Conservation (phyloP, 2,888 invertebrate genomes). For the Drosophila seclusa region DNA sequence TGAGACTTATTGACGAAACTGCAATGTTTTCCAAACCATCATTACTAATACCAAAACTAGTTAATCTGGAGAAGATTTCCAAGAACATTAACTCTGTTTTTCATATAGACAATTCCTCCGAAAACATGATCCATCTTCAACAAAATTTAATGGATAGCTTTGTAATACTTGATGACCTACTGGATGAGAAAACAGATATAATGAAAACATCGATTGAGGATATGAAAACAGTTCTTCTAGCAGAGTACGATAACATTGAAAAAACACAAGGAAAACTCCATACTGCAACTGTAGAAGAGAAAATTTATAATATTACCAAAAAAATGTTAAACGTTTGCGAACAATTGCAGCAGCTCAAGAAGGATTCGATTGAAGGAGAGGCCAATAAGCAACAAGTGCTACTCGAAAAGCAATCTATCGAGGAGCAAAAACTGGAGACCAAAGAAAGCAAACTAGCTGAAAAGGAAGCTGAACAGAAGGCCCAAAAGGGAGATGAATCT, state of each 20-base stretch:
- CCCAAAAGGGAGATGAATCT: conserved; percentile 9
- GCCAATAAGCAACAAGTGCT: conserved; percentile 21
- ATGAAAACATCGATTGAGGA: conserved; percentile 48
- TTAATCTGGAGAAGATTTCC: conserved; percentile 44
- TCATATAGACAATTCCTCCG: conserved; percentile 65
- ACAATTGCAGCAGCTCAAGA: conserved; percentile 31
- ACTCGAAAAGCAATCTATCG: conserved; percentile 1
- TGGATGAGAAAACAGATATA: conserved; percentile 39
- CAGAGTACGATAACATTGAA: conserved; percentile 63
- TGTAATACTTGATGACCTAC: conserved; percentile 71
- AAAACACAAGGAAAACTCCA: conserved; percentile 35
- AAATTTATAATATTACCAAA: conserved; percentile 43
- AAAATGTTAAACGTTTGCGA: conserved; percentile 44
- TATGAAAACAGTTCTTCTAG: conserved; percentile 43
- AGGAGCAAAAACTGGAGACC: conserved; percentile 5
- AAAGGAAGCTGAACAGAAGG: conserved; percentile 13
- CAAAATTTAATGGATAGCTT: conserved; percentile 79
- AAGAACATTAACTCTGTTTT: conserved; percentile 33
- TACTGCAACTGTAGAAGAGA: conserved; percentile 31
- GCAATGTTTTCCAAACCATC: conserved; percentile 43
- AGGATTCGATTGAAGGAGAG: conserved; percentile 11
- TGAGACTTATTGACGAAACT: conserved; percentile 41
- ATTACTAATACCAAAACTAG: conserved; percentile 45
- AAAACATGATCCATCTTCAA: conserved; percentile 73
- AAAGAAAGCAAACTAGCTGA: conserved; percentile 12